Conservation (phyloP, 2,888 invertebrate genomes). For the Drosophila anomelani region DNA sequence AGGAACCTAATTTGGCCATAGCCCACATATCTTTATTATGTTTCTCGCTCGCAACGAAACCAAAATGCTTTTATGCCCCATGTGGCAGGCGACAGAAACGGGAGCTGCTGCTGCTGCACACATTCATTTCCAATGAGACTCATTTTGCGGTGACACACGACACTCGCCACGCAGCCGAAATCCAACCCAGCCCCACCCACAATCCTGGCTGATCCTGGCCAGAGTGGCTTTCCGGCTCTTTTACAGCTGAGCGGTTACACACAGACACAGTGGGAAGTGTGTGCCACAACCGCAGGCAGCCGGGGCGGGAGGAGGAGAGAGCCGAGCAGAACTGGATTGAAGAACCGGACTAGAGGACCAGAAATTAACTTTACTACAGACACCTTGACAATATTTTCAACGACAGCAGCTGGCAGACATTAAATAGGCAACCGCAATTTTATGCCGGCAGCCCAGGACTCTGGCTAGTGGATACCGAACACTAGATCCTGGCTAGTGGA, state of each 20-base stretch:
- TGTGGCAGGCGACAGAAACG: conserved; percentile 33
- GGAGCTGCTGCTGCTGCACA: conserved; percentile 29
- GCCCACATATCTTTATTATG: background rate
- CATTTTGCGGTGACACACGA: conserved; percentile 72
- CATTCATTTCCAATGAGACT: conserved; percentile 78
- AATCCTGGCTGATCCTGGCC: conserved; percentile 50
- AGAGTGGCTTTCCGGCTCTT: conserved; percentile 69
- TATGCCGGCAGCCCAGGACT: conserved; percentile 13
- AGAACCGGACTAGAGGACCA: conserved; percentile 35
- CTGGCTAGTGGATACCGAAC: conserved; percentile 3
- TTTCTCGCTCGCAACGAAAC: conserved; percentile 52
- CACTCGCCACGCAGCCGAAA: conserved; percentile 28
- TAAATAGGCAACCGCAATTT: conserved; percentile 46
- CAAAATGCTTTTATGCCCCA: conserved; percentile 74
- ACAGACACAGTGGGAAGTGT: conserved; percentile 53
- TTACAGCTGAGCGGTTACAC: conserved; percentile 75
- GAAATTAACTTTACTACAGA: conserved; percentile 78
- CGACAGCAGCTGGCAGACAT: conserved; percentile 46
- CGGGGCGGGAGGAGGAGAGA: conserved; percentile 3
- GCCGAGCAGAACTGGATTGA: background rate
- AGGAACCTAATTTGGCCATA: conserved; percentile 31
- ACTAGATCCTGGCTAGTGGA: conserved; percentile 2
- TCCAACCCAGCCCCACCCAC: conserved; percentile 25
- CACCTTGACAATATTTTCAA: conserved; percentile 75
- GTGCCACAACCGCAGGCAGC: conserved; percentile 58